Percentiles rank a stretch among this genome's conserved stretches.
phyloP scores from a whole-genome alignment of 2,113 vertebrate species.

The Tetrax tetrax region DNA sequence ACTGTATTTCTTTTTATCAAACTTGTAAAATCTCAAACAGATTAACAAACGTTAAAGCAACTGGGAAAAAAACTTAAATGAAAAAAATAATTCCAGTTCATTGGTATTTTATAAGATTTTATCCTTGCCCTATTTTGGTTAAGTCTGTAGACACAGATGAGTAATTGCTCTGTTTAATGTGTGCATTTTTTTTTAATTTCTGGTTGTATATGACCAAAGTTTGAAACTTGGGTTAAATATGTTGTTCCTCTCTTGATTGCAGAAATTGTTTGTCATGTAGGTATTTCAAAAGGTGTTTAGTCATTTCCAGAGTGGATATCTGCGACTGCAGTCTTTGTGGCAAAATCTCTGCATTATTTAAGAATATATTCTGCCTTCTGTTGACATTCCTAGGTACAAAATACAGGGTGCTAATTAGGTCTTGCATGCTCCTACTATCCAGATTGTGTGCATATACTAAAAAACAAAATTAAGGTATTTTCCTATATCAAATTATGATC shows the following conservation, averaged over 20 bases:
- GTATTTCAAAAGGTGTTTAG: background rate
- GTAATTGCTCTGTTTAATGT: background rate
- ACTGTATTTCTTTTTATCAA: background rate
- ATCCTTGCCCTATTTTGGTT: background rate
- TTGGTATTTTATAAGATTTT: background rate
- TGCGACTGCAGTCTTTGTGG: background rate
- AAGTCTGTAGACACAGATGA: background rate
- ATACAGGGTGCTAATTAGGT: constrained; percentile 52
- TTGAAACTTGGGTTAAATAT: background rate
- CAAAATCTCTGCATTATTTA: constrained; percentile 34
- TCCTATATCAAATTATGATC: constrained; percentile 33
- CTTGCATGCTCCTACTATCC: constrained; percentile 10
- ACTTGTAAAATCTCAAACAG: background rate
- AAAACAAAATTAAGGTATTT: background rate
- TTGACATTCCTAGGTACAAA: background rate
- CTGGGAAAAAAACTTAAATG: background rate
- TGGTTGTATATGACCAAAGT: background rate
- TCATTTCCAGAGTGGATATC: background rate
- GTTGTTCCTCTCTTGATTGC: background rate
- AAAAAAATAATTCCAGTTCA: background rate
- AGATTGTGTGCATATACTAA: constrained; percentile 29
- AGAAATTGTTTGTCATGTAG: background rate
- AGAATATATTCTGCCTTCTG: constrained; percentile 28
- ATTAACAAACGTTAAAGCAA: background rate
- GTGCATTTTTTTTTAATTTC: background rate